These are phyloP conservation scores for Luperina testacea DNA, from an alignment of 2,888 invertebrate genomes.

Conservation along the genomic window DNA sequence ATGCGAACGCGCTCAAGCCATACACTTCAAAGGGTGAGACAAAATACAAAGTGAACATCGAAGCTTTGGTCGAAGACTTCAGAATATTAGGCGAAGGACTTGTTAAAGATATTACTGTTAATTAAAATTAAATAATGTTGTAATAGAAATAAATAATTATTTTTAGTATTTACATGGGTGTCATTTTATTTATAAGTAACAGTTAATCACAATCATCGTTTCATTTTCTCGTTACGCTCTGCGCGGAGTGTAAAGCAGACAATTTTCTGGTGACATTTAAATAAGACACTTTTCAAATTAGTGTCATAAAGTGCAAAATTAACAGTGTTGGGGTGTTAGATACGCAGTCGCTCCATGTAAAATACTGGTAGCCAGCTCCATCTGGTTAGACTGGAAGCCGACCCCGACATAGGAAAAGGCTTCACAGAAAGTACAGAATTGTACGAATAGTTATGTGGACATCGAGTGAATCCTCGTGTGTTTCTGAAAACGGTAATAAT, in stretches of 20 bases:
- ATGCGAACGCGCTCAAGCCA: constrained; percentile 90
- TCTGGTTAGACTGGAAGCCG: too few relatives aligned
- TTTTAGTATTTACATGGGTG: constrained; percentile 2
- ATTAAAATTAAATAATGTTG: constrained; percentile 52
- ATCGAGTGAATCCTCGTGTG: too few relatives aligned
- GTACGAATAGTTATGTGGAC: too few relatives aligned
- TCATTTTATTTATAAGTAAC: not conserved
- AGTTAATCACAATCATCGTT: too few relatives aligned
- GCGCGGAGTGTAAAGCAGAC: not conserved
- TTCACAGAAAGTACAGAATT: too few relatives aligned
- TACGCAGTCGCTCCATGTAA: too few relatives aligned
- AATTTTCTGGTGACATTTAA: not conserved
- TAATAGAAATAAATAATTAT: constrained; percentile 39
- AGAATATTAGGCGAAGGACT: constrained; percentile 92
- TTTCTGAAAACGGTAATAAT: too few relatives aligned
- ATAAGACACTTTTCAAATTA: not conserved
- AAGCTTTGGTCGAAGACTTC: constrained; percentile 93
- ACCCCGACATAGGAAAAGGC: too few relatives aligned
- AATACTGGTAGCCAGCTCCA: too few relatives aligned
- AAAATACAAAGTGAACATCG: constrained; percentile 90
- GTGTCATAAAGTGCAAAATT: not conserved
- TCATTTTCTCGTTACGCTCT: not conserved
- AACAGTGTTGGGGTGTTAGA: too few relatives aligned
- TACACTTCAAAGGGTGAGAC: constrained; percentile 77
- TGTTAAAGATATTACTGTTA: constrained; percentile 88